These are phyloP conservation scores for Microchirus variegatus DNA, from an alignment of 2,797 vertebrate genomes.

Conservation along the genomic window DNA sequence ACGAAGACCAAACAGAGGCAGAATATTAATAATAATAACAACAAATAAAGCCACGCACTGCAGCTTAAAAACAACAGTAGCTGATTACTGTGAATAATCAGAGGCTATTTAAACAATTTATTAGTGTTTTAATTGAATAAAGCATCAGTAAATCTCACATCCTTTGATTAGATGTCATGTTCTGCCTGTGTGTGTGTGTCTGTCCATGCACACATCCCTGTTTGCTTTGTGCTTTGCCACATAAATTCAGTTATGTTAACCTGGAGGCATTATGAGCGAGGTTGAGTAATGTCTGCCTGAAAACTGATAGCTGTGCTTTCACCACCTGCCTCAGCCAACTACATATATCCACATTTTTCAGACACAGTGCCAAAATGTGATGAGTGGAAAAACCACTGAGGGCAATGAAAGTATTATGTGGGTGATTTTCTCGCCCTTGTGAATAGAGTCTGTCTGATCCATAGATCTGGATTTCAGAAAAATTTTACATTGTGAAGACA, in stretches of 20 bases:
- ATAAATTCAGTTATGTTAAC: slow-evolving; percentile 64
- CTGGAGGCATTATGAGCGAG: slow-evolving; percentile 45
- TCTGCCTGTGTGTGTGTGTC: not conserved
- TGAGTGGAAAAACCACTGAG: slow-evolving; percentile 44
- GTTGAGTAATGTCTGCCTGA: slow-evolving; percentile 51
- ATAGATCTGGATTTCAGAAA: slow-evolving; percentile 7
- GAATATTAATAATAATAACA: no score
- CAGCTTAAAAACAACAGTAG: no score
- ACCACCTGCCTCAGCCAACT: slow-evolving; percentile 47
- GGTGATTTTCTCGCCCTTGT: slow-evolving; percentile 37
- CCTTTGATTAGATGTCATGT: no score
- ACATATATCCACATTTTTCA: slow-evolving; percentile 46
- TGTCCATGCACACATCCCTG: slow-evolving; percentile 26
- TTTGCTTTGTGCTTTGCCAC: slow-evolving; percentile 46
- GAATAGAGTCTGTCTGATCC: slow-evolving; percentile 16
- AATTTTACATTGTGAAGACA: slow-evolving; percentile 28
- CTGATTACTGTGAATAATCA: no score
- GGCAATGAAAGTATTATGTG: slow-evolving; percentile 25
- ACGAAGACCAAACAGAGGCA: no score
- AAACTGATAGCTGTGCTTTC: slow-evolving; percentile 59
- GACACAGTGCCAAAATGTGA: slow-evolving; percentile 41
- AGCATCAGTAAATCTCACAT: no score
- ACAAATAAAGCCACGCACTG: no score
- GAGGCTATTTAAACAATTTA: no score
- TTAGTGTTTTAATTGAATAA: not conserved